Conservation (phyloP, 1,140 invertebrate species). For the Pararge aegeria region DNA sequence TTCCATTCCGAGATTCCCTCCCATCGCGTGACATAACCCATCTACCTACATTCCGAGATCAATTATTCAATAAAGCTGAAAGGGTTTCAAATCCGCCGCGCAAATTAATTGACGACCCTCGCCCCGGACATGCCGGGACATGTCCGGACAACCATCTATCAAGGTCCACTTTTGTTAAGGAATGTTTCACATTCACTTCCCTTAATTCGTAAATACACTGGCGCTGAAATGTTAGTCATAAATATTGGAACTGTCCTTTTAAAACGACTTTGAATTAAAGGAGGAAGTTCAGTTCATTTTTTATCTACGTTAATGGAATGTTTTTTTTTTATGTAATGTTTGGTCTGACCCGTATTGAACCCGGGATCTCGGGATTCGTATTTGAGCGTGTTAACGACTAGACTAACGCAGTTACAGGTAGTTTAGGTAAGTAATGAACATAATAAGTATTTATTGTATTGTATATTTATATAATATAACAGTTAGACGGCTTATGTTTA, state of each 20-base stretch:
- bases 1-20: background rate
- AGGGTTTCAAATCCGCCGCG: constrained; percentile 5
- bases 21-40: background rate
- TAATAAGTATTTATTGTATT: no score
- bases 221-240: background rate
- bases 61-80: constrained; percentile 25
- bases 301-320: no score
- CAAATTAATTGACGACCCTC: constrained; percentile 16
- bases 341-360: no score
- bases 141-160: constrained; percentile 6
- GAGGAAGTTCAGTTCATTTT: no score
- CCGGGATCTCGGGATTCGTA: no score
- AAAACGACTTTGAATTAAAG: no score
- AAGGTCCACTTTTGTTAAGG: constrained; percentile 12
- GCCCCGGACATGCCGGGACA: background rate
- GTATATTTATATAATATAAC: no score
- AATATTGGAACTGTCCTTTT: background rate
- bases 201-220: background rate
- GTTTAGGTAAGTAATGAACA: no score
- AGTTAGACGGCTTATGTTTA: no score
- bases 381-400: no score
- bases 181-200: background rate
- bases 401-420: no score
- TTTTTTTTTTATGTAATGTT: no score
- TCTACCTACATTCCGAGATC: constrained; percentile 1